A percentile compares a stretch with the other conserved stretches of the same genome.
Evolutionary conservation across 2,888 invertebrate species (phyloP).

Genomic region (Leistus spinibarbis): DNA sequence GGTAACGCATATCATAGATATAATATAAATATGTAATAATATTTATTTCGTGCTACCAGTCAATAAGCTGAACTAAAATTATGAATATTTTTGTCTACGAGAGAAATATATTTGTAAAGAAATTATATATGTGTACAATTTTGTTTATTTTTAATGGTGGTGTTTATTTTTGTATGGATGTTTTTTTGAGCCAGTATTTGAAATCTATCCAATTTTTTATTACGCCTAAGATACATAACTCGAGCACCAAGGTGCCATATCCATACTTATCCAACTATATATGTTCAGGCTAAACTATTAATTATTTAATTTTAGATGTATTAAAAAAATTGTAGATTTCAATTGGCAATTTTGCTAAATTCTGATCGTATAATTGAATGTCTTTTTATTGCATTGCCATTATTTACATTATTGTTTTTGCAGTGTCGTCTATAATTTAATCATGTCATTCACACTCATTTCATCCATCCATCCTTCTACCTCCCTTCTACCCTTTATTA

Average conservation of each 20-base stretch:
- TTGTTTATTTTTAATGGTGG: conserved; percentile 31
- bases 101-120: no score
- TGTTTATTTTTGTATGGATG: conserved; percentile 41
- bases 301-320: no score
- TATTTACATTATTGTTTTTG: conserved; percentile 17
- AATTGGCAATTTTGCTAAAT: conserved; percentile 40
- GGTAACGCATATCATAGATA: no score
- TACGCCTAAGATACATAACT: background rate
- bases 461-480: conserved; percentile 9
- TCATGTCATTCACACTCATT: conserved; percentile 4
- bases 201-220: background rate
- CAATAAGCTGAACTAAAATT: no score
- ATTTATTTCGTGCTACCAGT: no score
- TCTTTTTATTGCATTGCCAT: conserved; percentile 10
- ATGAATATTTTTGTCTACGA: no score
- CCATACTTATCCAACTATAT: no score
- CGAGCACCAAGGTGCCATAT: no score
- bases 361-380: conserved; percentile 37
- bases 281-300: no score
- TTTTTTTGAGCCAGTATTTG: conserved; percentile 33
- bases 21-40: no score
- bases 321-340: no score
- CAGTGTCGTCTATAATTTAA: conserved; percentile 22
- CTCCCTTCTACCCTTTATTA: conserved; percentile 14
- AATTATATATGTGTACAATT: conserved; percentile 13